Evolutionary conservation across 2,888 invertebrate genomes (phyloP).

Genomic region (Strigamia transsilvanica): DNA sequence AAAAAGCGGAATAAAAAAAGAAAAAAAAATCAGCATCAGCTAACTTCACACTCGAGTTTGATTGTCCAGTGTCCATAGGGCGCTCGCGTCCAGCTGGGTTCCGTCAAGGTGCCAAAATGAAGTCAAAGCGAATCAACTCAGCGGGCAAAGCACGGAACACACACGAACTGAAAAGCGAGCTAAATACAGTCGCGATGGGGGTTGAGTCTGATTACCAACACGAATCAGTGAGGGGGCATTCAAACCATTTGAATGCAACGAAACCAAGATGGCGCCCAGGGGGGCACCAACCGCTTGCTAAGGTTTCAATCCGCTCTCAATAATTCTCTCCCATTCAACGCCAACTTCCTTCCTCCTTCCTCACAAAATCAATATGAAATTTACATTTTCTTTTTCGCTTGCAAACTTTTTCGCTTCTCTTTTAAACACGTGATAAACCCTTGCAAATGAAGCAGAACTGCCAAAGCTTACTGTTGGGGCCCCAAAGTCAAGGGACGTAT

Average conservation of each 20-base stretch:
- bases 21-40: neutral
- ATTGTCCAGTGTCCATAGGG: neutral
- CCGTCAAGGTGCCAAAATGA: conserved; percentile 26
- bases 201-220: conserved; percentile 44
- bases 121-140: conserved; percentile 44
- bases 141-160: conserved; percentile 40
- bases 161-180: conserved; percentile 19
- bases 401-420: neutral
- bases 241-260: conserved; percentile 2
- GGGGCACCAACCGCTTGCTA: conserved; percentile 21
- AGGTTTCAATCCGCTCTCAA: neutral
- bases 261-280: conserved; percentile 40
- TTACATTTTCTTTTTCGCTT: no score
- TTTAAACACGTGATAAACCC: no score
- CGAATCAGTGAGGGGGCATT: conserved; percentile 40
- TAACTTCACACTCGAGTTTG: conserved; percentile 29
- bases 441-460: no score
- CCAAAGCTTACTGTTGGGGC: no score
- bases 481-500: no score
- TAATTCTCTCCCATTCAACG: neutral
- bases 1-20: neutral
- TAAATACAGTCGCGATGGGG: conserved; percentile 7
- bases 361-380: no score
- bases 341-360: no score
- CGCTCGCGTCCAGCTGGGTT: neutral